phyloP scores from a whole-genome alignment of 2,797 vertebrate genomes.

The Carduelis carduelis region DNA sequence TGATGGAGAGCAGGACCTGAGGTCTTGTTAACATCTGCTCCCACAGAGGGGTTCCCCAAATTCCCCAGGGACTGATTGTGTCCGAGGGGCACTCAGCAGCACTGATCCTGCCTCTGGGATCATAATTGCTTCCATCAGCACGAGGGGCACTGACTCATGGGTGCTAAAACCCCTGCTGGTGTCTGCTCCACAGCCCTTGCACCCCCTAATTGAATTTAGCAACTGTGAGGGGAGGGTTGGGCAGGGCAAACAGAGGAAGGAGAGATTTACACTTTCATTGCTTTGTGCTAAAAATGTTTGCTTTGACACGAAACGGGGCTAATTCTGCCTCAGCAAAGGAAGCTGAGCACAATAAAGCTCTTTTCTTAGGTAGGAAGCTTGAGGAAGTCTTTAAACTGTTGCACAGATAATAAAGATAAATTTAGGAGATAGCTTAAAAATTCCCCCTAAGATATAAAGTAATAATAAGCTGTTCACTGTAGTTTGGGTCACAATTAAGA shows the following conservation, averaged over 20 bases:
- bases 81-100: not conserved
- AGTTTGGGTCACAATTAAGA: not conserved
- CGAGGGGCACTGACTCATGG: not conserved
- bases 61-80: not conserved
- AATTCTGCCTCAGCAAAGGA: not conserved
- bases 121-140: not conserved
- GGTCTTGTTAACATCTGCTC: not conserved
- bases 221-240: not conserved
- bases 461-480: not conserved
- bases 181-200: not conserved
- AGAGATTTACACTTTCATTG: not conserved
- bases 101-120: not conserved
- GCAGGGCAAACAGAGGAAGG: not conserved
- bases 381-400: not conserved
- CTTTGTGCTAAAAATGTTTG: not conserved
- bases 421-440: not conserved
- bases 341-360: not conserved
- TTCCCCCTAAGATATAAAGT: not conserved
- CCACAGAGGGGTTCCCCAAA: constrained; percentile 16
- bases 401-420: not conserved
- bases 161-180: not conserved
- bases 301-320: accelerated
- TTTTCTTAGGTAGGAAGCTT: not conserved
- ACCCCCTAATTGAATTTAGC: not conserved
- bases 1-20: constrained; percentile 36